Base-by-base conservation (phyloP, 2,888 invertebrate genomes). In the Drosophila kanekoi region DNA sequence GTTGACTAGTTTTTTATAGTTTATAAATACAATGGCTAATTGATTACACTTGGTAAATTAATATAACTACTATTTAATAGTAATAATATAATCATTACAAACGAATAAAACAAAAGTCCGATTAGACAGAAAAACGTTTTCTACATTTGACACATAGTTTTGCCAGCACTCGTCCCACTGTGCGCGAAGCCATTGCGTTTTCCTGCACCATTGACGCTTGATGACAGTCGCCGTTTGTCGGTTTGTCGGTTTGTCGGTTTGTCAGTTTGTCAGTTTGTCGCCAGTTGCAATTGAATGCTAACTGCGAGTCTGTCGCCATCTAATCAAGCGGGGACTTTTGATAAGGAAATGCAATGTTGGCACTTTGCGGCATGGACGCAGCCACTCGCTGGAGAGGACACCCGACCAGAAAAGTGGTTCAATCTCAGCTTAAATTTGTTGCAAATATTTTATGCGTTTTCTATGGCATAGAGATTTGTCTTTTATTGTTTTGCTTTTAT, bases 151-250 rank as follows among this genome's bases (percentile, higher is more conserved):
- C 28, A 57, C 4, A 14, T n/a, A 9, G 11, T n/a, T 47, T 43
- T 20, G n/a, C 4, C n/a, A 9, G 0, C 9, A 11, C 4, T 23
- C 9, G 35, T 14, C 6, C 66, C 77, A 85, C 72, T 76, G 79
- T 79, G 63, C 70, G 2, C 4, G 47, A 52, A 52, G 56, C 47
- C 48, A 63, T 62, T 74, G 68, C 72, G 58, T 72, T 87, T 84
- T 79, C 62, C 65, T 81, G 75, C 87, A 64, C 73, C 90, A 90
- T 85, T 86, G 77, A 77, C 73, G 75, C 61, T 78, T 72, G 72
- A 82, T 79, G 87, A 67, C 72, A 66, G 48, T 38, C 52, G 47
- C 65, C 41, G 59, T 53, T 58, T 69, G 59, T 58, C 67, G 10
- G 18, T 49, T 35, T 69, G 59, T 58, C 67, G 10, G 18, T 49